These are phyloP conservation scores for Anthopleura xanthogrammica DNA, from an alignment of 92 coral and sea anemone species.

Conservation along the genomic window DNA sequence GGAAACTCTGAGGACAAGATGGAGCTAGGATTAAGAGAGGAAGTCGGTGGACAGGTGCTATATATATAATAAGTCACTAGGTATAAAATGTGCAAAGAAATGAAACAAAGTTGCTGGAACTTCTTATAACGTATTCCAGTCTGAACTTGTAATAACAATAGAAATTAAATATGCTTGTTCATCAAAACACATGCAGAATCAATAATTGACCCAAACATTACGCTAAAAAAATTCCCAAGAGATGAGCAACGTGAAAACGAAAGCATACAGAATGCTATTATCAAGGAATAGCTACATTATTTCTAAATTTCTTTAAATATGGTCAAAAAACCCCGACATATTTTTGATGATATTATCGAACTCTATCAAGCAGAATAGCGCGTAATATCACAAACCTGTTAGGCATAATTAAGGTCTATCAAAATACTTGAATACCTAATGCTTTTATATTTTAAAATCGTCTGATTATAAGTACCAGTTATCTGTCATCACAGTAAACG, in stretches of 20 bases:
- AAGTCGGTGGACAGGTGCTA: not conserved
- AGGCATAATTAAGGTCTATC: not conserved
- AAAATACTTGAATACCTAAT: too few species aligned
- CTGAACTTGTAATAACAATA: not conserved
- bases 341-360: not conserved
- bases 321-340: too few species aligned
- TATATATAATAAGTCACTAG: not conserved
- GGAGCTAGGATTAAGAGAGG: not conserved
- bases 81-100: too few species aligned
- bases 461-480: not conserved
- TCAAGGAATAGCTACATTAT: not conserved
- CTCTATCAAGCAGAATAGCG: not conserved
- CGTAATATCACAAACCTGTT: not conserved
- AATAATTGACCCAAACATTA: not conserved
- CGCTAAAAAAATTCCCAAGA: not conserved
- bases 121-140: not conserved
- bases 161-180: not conserved
- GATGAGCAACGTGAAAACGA: not conserved
- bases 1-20: too few species aligned
- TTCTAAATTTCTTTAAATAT: not conserved
- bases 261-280: not conserved
- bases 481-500: not conserved
- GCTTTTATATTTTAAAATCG: not conserved
- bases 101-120: not conserved
- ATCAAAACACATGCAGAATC: not conserved